Evolutionary conservation across 1,140 invertebrate species (phyloP).

Genomic region (Drosophila mojavensis): DNA sequence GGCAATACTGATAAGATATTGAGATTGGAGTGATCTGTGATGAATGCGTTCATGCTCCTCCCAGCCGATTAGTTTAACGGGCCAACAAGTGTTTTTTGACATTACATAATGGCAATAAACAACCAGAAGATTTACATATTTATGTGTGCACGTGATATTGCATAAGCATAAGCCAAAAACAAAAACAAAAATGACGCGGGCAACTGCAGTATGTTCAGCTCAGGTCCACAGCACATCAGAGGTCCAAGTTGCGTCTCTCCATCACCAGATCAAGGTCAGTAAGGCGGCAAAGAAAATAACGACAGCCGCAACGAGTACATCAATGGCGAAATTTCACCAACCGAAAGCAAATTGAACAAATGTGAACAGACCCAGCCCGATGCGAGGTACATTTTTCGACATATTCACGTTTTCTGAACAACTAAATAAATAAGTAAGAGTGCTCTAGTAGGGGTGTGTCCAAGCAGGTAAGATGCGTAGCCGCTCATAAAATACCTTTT

Average conservation of each 20-base stretch:
- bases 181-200: slow-evolving; percentile 20
- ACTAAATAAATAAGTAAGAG: neutral
- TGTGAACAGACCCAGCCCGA: neutral
- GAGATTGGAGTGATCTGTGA: slow-evolving; percentile 3
- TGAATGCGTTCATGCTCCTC: slow-evolving; percentile 10
- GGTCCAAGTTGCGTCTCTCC: slow-evolving; percentile 19
- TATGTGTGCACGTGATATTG: slow-evolving; percentile 48
- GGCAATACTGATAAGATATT: neutral
- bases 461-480: neutral
- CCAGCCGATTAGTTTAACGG: slow-evolving; percentile 8
- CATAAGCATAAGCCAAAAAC: slow-evolving; percentile 29
- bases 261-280: slow-evolving; percentile 58
- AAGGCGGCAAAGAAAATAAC: slow-evolving; percentile 35
- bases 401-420: slow-evolving; percentile 30
- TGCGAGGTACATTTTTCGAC: slow-evolving; percentile 7
- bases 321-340: slow-evolving; percentile 58
- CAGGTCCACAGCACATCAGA: slow-evolving; percentile 20
- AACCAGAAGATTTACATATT: slow-evolving; percentile 52
- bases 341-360: slow-evolving; percentile 32
- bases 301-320: slow-evolving; percentile 14
- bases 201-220: slow-evolving; percentile 31
- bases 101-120: slow-evolving; percentile 55
- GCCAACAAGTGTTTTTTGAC: slow-evolving; percentile 40
- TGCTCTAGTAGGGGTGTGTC: neutral
- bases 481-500: too few relatives aligned